These are phyloP conservation scores for Danio choprae DNA, from an alignment of 2,797 vertebrate species.

Conservation along the genomic window DNA sequence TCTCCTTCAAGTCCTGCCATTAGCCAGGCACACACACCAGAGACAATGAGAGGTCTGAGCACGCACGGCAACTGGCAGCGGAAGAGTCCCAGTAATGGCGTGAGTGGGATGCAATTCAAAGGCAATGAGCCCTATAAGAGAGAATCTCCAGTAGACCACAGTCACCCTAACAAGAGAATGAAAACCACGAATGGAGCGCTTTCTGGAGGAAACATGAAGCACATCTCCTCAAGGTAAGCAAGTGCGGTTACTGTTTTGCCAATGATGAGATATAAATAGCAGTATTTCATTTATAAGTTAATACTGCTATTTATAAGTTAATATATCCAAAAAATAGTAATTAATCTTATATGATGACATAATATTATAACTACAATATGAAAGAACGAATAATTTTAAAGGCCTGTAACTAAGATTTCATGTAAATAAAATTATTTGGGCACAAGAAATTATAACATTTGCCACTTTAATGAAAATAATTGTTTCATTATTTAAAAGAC, in stretches of 20 bases:
- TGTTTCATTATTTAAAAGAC: no score
- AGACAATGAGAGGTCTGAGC: slow-evolving; percentile 67
- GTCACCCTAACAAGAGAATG: slow-evolving; percentile 87
- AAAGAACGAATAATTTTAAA: no score
- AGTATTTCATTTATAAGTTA: no score
- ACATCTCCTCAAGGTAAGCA: slow-evolving; percentile 55
- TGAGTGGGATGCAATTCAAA: slow-evolving; percentile 76
- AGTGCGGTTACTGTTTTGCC: not conserved
- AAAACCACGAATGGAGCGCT: slow-evolving; percentile 79
- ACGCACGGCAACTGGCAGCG: slow-evolving; percentile 72
- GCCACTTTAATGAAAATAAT: no score
- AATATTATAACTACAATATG: no score
- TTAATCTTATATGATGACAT: no score
- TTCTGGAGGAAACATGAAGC: slow-evolving; percentile 69
- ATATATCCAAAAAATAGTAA: not conserved
- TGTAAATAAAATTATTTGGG: no score
- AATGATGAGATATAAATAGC: not conserved
- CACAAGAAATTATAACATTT: no score
- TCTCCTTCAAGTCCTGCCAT: slow-evolving; percentile 64
- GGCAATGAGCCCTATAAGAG: slow-evolving; percentile 69
- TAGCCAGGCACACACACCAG: slow-evolving; percentile 73
- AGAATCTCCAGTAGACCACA: slow-evolving; percentile 75
- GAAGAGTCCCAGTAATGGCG: slow-evolving; percentile 75
- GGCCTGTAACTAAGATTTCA: no score
- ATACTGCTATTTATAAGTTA: not conserved